These are phyloP conservation scores for Dermatophagoides farinae DNA, from an alignment of 1,140 invertebrate species.

Conservation along the genomic window DNA sequence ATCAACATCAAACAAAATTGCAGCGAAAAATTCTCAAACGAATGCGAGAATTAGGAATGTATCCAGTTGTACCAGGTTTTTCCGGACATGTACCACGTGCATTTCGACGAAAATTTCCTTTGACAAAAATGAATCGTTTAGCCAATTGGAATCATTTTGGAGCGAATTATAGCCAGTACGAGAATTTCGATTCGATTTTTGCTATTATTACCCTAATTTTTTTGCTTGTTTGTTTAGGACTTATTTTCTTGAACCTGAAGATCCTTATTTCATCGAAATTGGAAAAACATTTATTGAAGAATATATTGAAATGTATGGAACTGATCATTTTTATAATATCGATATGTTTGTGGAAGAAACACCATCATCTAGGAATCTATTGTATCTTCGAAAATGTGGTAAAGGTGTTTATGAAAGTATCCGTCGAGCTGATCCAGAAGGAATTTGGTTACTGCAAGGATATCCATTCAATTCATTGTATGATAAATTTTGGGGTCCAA, in stretches of 20 bases:
- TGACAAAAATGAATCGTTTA: slow-evolving; percentile 40
- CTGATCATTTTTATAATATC: slow-evolving; percentile 62
- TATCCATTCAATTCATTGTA: slow-evolving; percentile 55
- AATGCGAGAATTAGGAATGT: slow-evolving; percentile 63
- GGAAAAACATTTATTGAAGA: slow-evolving; percentile 46
- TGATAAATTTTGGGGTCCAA: slow-evolving; percentile 40
- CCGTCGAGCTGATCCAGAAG: slow-evolving; percentile 42
- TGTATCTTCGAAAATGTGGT: slow-evolving; percentile 42
- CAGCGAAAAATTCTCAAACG: slow-evolving; percentile 50
- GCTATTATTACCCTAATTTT: not conserved
- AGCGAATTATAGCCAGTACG: slow-evolving; percentile 47
- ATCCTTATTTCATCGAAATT: slow-evolving; percentile 48
- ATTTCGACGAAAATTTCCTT: slow-evolving; percentile 41
- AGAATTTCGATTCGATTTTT: too few relatives aligned
- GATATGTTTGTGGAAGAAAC: slow-evolving; percentile 80
- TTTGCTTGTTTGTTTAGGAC: slow-evolving; percentile 19
- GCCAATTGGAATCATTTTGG: slow-evolving; percentile 53
- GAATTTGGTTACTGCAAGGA: slow-evolving; percentile 53
- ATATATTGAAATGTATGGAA: slow-evolving; percentile 45
- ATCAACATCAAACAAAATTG: slow-evolving; percentile 39
- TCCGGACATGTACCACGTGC: slow-evolving; percentile 57
- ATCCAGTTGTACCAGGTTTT: slow-evolving; percentile 61
- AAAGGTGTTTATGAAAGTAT: slow-evolving; percentile 46
- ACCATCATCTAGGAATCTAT: slow-evolving; percentile 26
- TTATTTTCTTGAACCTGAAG: slow-evolving; percentile 49